Percentiles rank a stretch among this genome's conserved stretches.
phyloP scores from a whole-genome alignment of 2,888 invertebrate species.

The Gandaritis pyraliata region DNA sequence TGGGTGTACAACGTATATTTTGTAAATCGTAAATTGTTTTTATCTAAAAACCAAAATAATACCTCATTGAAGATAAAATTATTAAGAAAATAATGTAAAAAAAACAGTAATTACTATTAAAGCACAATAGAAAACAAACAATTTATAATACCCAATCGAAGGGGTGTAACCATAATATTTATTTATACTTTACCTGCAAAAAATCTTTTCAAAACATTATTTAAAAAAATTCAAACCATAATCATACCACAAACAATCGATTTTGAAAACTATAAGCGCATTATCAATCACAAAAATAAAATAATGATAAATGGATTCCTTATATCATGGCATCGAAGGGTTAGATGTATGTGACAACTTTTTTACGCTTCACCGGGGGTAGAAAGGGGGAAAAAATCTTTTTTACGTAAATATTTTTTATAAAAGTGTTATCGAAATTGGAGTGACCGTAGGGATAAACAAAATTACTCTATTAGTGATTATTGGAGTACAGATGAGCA shows the following conservation, averaged over 20 bases:
- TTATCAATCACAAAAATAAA: conserved; percentile 67
- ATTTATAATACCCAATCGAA: conserved; percentile 50
- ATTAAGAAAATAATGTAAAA: conserved; percentile 3
- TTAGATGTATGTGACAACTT: conserved; percentile 59
- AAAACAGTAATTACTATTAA: neutral
- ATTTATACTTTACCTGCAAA: conserved; percentile 42
- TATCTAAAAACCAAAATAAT: neutral
- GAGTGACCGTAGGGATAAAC: conserved; percentile 73
- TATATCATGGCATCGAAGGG: conserved; percentile 48
- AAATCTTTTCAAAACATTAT: conserved; percentile 35
- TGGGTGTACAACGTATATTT: conserved; percentile 60
- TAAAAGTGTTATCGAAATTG: conserved; percentile 72
- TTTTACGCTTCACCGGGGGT: conserved; percentile 62
- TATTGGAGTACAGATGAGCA: conserved; percentile 69
- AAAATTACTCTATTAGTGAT: conserved; percentile 73
- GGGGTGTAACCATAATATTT: conserved; percentile 63
- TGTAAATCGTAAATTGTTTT: conserved; percentile 45
- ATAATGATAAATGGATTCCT: conserved; percentile 49
- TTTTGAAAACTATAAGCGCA: conserved; percentile 56
- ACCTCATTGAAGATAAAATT: neutral
- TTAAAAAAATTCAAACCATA: conserved; percentile 58
- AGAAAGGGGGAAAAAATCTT: conserved; percentile 65
- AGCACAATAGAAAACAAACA: conserved; percentile 24
- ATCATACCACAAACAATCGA: conserved; percentile 71
- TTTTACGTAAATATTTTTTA: conserved; percentile 78